Conservation (phyloP, 2,797 vertebrate genomes). For the Acipenser oxyrinchus region DNA sequence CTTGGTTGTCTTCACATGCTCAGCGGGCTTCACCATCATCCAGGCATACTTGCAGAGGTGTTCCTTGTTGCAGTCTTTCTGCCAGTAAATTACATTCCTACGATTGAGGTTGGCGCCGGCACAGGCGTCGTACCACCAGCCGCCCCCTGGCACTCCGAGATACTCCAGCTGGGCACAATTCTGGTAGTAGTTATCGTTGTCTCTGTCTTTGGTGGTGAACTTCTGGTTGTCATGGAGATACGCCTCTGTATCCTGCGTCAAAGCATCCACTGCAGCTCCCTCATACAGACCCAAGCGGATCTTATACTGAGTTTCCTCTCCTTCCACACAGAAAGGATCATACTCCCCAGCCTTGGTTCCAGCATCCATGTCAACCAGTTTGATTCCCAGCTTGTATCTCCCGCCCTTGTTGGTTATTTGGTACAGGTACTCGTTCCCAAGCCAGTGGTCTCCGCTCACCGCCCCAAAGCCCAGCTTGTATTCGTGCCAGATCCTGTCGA, state of each 20-base stretch:
- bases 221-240: constrained; percentile 83
- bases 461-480: constrained; percentile 70
- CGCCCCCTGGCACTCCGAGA: constrained; percentile 62
- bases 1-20: constrained; percentile 43
- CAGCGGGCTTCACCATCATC: constrained; percentile 72
- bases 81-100: constrained; percentile 76
- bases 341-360: constrained; percentile 64
- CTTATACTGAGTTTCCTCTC: constrained; percentile 58
- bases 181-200: constrained; percentile 78
- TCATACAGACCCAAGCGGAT: constrained; percentile 71
- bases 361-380: constrained; percentile 65
- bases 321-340: constrained; percentile 66
- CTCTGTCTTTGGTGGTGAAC: constrained; percentile 76
- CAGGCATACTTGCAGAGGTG: constrained; percentile 69
- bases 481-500: constrained; percentile 71
- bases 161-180: constrained; percentile 73
- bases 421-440: constrained; percentile 74
- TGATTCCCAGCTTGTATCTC: constrained; percentile 64
- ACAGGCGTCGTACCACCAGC: constrained; percentile 77
- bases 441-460: constrained; percentile 68
- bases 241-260: constrained; percentile 73
- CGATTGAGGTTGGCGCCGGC: constrained; percentile 76
- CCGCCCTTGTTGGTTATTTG: constrained; percentile 56
- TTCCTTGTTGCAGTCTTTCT: constrained; percentile 74
- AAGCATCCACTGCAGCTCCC: constrained; percentile 66